These are phyloP conservation scores for Conus betulinus DNA, from an alignment of 1,140 invertebrate genomes.

Conservation along the genomic window DNA sequence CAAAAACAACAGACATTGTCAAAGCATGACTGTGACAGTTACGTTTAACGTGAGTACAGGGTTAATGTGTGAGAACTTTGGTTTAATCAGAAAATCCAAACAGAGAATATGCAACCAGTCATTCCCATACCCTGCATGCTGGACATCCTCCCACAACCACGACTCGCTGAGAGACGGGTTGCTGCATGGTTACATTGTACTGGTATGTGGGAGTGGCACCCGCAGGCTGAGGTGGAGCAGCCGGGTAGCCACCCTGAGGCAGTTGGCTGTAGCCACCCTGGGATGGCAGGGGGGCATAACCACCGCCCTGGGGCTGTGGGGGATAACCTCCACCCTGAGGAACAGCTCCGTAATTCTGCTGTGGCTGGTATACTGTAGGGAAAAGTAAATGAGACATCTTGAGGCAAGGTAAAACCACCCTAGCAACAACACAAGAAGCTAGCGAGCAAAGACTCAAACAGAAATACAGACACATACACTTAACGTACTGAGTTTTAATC, in stretches of 20 bases:
- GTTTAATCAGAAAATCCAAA: background rate
- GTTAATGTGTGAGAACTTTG: too few relatives aligned
- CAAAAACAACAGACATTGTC: too few relatives aligned
- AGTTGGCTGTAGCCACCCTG: slow-evolving; percentile 11
- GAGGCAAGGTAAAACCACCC: too few relatives aligned
- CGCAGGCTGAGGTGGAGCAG: slow-evolving; percentile 36
- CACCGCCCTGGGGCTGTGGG: background rate
- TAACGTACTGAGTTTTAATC: too few relatives aligned
- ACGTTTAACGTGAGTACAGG: too few relatives aligned
- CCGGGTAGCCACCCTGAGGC: slow-evolving; percentile 31
- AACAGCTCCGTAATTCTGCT: slow-evolving; percentile 45
- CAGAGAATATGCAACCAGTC: background rate
- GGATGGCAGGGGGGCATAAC: slow-evolving; percentile 1
- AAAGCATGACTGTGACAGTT: too few relatives aligned
- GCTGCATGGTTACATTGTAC: slow-evolving; percentile 57
- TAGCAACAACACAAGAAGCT: too few relatives aligned
- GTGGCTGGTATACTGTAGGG: slow-evolving; percentile 19
- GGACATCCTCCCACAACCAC: slow-evolving; percentile 88
- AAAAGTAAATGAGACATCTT: too few relatives aligned
- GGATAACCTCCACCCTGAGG: background rate
- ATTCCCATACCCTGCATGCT: slow-evolving; percentile 82
- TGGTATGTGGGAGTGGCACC: slow-evolving; percentile 49
- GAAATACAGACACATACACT: too few relatives aligned
- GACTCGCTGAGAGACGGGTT: slow-evolving; percentile 78
- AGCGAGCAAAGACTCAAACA: too few relatives aligned